phyloP scores from a whole-genome alignment of 1,140 invertebrate genomes.

The Zophobas atratus region DNA sequence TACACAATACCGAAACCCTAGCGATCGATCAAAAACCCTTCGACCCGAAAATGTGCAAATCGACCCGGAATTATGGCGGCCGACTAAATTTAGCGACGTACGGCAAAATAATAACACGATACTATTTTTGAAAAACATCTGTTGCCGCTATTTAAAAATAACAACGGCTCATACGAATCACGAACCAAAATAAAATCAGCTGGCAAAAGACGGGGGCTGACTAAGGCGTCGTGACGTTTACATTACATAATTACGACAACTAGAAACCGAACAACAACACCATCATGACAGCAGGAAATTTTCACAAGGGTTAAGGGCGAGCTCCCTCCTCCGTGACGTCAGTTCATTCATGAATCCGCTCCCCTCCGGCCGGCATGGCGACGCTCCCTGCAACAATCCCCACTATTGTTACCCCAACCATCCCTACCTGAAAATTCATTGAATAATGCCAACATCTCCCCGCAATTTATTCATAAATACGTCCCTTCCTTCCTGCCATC shows the following conservation, averaged over 20 bases:
- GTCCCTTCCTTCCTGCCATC: constrained; percentile 35
- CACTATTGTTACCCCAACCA: constrained; percentile 47
- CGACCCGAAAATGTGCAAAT: constrained; percentile 17
- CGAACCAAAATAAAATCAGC: constrained; percentile 61
- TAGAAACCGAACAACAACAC: constrained; percentile 14
- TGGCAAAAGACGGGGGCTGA: constrained; percentile 57
- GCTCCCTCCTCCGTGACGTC: constrained; percentile 50
- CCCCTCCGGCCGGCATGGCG: constrained; percentile 51
- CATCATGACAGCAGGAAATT: not conserved
- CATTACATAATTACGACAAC: constrained; percentile 52
- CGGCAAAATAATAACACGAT: constrained; percentile 57
- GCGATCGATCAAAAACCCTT: constrained; percentile 2
- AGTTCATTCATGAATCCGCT: constrained; percentile 59
- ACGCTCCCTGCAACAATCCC: constrained; percentile 36
- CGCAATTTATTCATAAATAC: constrained; percentile 40
- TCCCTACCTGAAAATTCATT: constrained; percentile 47
- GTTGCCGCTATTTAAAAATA: constrained; percentile 61
- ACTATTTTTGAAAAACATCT: constrained; percentile 62
- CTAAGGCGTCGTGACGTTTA: constrained; percentile 53
- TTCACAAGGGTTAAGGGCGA: constrained; percentile 26
- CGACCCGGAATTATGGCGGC: constrained; percentile 23
- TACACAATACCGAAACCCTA: not conserved
- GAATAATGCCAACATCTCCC: constrained; percentile 25
- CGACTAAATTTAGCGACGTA: constrained; percentile 50
- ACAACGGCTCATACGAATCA: constrained; percentile 56